These are phyloP conservation scores for Syritta pipiens DNA, from an alignment of 2,888 invertebrate species.

Conservation along the genomic window DNA sequence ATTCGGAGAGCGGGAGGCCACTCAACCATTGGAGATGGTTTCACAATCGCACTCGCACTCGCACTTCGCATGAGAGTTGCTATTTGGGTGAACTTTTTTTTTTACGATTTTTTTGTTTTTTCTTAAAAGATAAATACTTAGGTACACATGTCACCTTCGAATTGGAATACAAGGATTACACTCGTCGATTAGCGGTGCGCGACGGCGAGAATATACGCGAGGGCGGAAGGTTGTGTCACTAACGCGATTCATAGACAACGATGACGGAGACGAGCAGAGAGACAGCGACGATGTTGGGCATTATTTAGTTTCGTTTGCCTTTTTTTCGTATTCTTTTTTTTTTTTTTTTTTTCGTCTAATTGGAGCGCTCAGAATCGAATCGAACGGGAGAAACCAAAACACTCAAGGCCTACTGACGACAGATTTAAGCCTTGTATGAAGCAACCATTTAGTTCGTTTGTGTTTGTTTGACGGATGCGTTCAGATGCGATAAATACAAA, in stretches of 20 bases:
- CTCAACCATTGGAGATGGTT: slow-evolving; percentile 60
- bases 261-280: slow-evolving; percentile 31
- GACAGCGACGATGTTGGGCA: slow-evolving; percentile 48
- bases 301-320: slow-evolving; percentile 57
- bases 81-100: slow-evolving; percentile 34
- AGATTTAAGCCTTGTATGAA: slow-evolving; percentile 61
- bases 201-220: slow-evolving; percentile 55
- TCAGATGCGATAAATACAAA: slow-evolving; percentile 21
- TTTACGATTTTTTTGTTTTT: slow-evolving; percentile 21
- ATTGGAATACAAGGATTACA: slow-evolving; percentile 44
- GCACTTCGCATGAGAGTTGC: slow-evolving; percentile 36
- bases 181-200: slow-evolving; percentile 34
- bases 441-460: slow-evolving; percentile 38
- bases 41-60: slow-evolving; percentile 55
- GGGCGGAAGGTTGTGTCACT: slow-evolving; percentile 56
- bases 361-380: slow-evolving; percentile 56
- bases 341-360: no score
- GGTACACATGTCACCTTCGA: slow-evolving; percentile 57
- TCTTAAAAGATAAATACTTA: slow-evolving; percentile 11
- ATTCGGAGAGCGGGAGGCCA: slow-evolving; percentile 64
- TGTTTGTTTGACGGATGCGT: slow-evolving; percentile 52
- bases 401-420: slow-evolving; percentile 67
- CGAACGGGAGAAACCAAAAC: slow-evolving; percentile 60
- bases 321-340: no score
- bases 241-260: slow-evolving; percentile 59